Percentiles rank a stretch among this genome's conserved stretches.
Conservation (phyloP, 2,888 invertebrate species). For the Eugnorisma glareosa region DNA sequence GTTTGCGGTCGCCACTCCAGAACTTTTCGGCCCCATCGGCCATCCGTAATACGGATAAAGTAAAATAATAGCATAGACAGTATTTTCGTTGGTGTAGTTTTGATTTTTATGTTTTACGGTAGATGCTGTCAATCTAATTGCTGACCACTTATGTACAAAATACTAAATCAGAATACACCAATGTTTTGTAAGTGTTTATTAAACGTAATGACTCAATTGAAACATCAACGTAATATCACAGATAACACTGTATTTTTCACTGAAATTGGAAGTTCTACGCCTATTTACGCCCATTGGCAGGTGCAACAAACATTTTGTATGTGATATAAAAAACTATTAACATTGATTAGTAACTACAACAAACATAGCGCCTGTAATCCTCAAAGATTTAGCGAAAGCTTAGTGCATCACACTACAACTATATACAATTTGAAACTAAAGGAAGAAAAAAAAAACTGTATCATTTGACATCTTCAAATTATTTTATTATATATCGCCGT, state of each 20-base stretch:
- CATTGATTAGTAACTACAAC: not conserved
- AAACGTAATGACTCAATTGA: constrained; percentile 64
- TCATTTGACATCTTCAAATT: not conserved
- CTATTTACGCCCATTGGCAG: constrained; percentile 12
- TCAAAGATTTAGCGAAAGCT: not conserved
- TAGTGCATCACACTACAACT: not conserved
- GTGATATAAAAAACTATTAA: not conserved
- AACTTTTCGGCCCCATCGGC: too few species aligned
- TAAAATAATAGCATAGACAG: not conserved
- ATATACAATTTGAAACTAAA: not conserved
- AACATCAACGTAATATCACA: not conserved
- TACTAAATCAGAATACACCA: not conserved
- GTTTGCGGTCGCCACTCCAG: too few species aligned
- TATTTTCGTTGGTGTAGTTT: not conserved
- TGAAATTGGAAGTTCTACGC: not conserved
- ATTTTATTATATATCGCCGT: too few species aligned
- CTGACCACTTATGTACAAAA: constrained; percentile 3
- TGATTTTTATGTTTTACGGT: constrained; percentile 6
- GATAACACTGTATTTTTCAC: constrained; percentile 5
- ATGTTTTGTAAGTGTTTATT: constrained; percentile 30
- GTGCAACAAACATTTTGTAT: constrained; percentile 47
- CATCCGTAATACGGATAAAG: too few species aligned
- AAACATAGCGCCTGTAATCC: not conserved
- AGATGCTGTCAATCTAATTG: constrained; percentile 16
- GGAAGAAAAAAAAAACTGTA: not conserved